Conservation (phyloP, 2,113 vertebrate genomes). For the Vulpes ferrilata region DNA sequence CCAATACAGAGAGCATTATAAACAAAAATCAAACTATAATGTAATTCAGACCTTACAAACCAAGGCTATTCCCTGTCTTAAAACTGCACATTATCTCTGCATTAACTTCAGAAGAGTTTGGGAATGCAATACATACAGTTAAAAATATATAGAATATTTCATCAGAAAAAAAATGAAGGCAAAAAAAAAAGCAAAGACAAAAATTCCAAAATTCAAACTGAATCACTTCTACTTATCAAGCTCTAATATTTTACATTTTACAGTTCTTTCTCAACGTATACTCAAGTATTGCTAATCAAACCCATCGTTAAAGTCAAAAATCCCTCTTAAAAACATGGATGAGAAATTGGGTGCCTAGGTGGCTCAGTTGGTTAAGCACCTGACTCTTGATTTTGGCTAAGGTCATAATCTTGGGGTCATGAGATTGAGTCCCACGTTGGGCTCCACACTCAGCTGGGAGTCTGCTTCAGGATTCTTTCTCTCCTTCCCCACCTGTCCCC, state of each 20-base stretch:
- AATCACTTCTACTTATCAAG: conserved; percentile 31
- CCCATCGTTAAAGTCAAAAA: conserved; percentile 47
- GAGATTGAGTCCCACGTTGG: background rate
- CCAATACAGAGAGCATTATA: background rate
- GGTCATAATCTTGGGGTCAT: background rate
- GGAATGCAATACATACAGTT: background rate
- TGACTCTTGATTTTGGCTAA: background rate
- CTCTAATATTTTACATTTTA: conserved; percentile 13
- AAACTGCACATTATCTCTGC: conserved; percentile 46
- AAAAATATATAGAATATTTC: background rate
- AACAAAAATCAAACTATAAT: conserved; percentile 24
- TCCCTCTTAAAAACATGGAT: conserved; percentile 19
- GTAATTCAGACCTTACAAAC: background rate
- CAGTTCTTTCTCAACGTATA: conserved; percentile 32
- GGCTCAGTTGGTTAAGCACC: background rate
- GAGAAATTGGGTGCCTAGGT: background rate
- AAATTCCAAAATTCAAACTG: conserved; percentile 33
- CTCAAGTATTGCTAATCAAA: conserved; percentile 51
- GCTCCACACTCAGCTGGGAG: background rate
- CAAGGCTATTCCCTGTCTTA: background rate
- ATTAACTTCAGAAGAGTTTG: background rate
- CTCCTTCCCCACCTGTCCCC: background rate
- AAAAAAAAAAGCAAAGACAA: conserved; percentile 38
- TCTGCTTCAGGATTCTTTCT: background rate
- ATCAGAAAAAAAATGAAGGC: background rate